Percentiles rank a stretch among this genome's conserved stretches.
Conservation (phyloP, 2,113 vertebrate species). For the Leucosticte australis region DNA sequence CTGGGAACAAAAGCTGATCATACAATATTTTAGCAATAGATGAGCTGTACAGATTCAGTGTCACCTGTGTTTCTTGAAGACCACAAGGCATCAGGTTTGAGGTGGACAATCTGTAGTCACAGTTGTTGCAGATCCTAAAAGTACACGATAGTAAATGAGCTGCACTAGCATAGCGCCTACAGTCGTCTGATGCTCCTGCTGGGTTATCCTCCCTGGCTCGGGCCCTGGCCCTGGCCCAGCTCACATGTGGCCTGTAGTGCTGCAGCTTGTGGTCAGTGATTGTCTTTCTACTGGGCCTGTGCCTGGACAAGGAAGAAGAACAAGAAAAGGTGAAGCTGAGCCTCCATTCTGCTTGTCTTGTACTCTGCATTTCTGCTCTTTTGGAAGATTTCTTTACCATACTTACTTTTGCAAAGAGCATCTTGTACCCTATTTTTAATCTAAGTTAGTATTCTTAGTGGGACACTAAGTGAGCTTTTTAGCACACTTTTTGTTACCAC, state of each 20-base stretch:
- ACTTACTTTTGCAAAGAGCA: background rate
- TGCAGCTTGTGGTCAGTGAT: background rate
- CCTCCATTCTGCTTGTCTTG: background rate
- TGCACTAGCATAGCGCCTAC: fast-evolving
- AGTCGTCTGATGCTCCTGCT: background rate
- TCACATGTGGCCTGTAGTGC: fast-evolving
- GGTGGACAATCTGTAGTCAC: background rate
- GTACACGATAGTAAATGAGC: fast-evolving
- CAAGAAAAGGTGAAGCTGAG: background rate
- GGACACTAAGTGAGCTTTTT: background rate
- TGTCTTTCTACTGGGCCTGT: background rate
- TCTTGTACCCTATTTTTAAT: background rate
- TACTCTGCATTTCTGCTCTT: background rate
- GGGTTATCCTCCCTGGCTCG: background rate
- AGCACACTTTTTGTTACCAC: background rate
- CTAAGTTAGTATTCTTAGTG: background rate
- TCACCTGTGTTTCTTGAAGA: background rate
- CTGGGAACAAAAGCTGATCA: background rate
- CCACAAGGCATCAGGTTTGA: background rate
- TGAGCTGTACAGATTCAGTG: fast-evolving
- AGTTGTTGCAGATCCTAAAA: background rate
- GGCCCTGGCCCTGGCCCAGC: background rate
- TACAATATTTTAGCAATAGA: background rate
- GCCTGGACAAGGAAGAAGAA: background rate
- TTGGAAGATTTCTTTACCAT: background rate